Base-by-base conservation (phyloP, 1,140 invertebrate species). In the Danaus plexippus region DNA sequence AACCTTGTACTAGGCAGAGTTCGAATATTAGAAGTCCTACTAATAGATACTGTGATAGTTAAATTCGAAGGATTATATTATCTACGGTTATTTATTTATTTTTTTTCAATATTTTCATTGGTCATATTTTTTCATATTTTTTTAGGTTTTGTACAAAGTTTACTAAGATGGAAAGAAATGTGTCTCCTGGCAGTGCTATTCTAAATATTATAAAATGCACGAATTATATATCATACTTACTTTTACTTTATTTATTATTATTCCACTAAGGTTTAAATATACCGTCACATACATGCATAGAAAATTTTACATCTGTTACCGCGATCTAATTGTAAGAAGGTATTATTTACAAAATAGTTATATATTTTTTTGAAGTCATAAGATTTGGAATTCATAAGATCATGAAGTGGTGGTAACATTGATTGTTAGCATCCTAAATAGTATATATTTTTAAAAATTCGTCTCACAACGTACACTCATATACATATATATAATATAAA, bases 381-480 rank as follows among this genome's bases (percentile, higher is more conserved):
- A 86, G 83, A 86, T 71, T 83, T 76, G 69, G 75, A 80, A 71
- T 80, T 86, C 83, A 86, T 84, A 84, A 86, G 83, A 83, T 81
- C 66, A 49, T 77, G 67, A 71, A 77, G 73, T 81, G 73, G 76
- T 85, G 76, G 72, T 32, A 32, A 32, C 22, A 32, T 32, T 63
- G 76, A 69, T 77, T 59, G 69, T 68, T 80, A 82, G 72, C 70
- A 57, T 75, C 66, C 76, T 83, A 79, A 73, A 70, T 75, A 80
- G 57, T 81, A 80, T 73, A 78, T 77, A 83, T 73, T 74, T 71
- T 66, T 82, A 81, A 83, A 84, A 85, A 82, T 76, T 75, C 61
- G 59, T 78, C 75, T 73, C 66, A 69, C 67, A 75, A 68, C 74
- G 73, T 73, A 77, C 74, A 73, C 63, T 69, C 59, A 61, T 75